Conservation (phyloP, 2,797 vertebrate genomes). For the Syndactyla subalaris region DNA sequence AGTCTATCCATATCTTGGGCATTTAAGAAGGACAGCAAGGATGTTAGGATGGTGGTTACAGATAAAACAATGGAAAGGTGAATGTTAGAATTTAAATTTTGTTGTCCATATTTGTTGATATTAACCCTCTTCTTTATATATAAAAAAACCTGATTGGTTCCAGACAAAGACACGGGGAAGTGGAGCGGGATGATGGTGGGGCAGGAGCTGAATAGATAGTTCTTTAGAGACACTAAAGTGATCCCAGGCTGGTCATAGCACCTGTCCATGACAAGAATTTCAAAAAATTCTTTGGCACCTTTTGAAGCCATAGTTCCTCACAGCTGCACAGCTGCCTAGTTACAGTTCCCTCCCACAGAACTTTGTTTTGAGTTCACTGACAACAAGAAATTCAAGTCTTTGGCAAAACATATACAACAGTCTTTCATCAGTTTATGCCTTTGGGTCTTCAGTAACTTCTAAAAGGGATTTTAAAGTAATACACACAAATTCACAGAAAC, state of each 20-base stretch:
- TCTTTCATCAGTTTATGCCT: background rate
- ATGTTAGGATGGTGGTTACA: background rate
- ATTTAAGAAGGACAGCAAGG: background rate
- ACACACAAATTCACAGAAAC: background rate
- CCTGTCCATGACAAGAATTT: background rate
- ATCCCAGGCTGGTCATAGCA: background rate
- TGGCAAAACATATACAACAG: background rate
- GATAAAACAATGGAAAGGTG: background rate
- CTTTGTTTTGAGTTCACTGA: background rate
- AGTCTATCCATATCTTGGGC: background rate
- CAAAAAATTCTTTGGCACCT: background rate
- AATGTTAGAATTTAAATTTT: background rate
- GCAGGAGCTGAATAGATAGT: background rate
- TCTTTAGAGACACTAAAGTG: background rate
- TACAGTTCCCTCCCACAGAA: background rate
- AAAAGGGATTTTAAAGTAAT: background rate
- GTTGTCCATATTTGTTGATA: background rate
- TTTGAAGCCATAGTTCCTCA: background rate
- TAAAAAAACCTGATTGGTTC: background rate
- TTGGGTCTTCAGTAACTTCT: background rate
- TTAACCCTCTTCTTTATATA: background rate
- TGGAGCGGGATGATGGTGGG: rapidly evolving
- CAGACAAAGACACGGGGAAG: background rate
- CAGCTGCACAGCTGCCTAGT: background rate
- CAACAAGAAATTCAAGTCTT: background rate